Base-by-base conservation (phyloP, 2,113 vertebrate genomes). In the Onychostoma macrolepis region DNA sequence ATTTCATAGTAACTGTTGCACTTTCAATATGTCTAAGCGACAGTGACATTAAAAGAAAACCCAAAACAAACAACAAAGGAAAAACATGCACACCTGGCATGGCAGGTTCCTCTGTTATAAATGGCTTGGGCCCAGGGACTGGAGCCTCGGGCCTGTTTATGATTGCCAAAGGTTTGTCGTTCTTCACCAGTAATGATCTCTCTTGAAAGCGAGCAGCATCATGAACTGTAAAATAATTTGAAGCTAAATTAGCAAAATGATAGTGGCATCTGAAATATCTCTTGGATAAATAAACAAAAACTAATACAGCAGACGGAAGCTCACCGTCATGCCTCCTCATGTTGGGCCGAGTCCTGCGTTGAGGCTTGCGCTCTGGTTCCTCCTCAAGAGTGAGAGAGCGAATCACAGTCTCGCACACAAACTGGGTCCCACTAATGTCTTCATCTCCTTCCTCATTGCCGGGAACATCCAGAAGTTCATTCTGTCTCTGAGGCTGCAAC, bases 361-460 rank as follows among this genome's bases (percentile, higher is more conserved):
- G 94, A 3, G 97, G 98, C 24, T 93, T 96, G 90, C 97, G 97
- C 88, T 99, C 98, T 4, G 98, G 98, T 36, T 96, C 97, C 61
- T 98, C 98, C 91, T 99, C 98, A 88, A 99, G 87, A 1, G 98
- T 97, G 3, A 99, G 96, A 6, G 98, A 99, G 53, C 98, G 96
- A 89, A 99, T 99, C 1, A 99, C 96, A 0, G 98, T 99, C 94
- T 99, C 98, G n/a, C 97, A 99, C 30, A 99, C 97, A 91, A 99
- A 99, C 93, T 99, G 98, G 9, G 97, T 98, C 33, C 98, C 97
- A 3, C 98, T 99, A 92, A 99, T 97, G 85, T 99, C 98, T 90
- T 98, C 98, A 10, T 99, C 98, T 19, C 92, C 91, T 85, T 98
- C 97, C 65, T 98, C 97, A 28, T 92, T 94, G 53, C 85, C 88